These are phyloP conservation scores for Pygocentrus nattereri DNA, from an alignment of 2,797 vertebrate genomes.

Conservation along the genomic window DNA sequence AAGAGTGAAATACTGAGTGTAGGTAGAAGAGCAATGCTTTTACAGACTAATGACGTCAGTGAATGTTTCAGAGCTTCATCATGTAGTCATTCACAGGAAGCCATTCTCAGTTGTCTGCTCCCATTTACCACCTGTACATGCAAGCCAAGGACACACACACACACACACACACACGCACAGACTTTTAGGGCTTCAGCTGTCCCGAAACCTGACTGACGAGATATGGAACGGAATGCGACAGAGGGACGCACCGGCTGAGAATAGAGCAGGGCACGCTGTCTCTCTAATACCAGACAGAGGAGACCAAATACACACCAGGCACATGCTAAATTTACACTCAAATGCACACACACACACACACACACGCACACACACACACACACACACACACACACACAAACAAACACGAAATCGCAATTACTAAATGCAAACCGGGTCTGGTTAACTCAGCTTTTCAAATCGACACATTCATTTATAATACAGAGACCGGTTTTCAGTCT, in stretches of 20 bases:
- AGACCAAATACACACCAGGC: constrained; percentile 36
- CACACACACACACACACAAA: constrained; percentile 46
- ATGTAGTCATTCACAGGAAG: constrained; percentile 62
- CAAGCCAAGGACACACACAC: constrained; percentile 49
- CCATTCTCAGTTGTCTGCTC: constrained; percentile 82
- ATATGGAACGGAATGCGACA: constrained; percentile 76
- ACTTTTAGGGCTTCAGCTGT: constrained; percentile 72
- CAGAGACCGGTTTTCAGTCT: no score
- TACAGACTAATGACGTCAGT: constrained; percentile 44
- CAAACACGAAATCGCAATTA: constrained; percentile 31
- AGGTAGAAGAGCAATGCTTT: constrained; percentile 28
- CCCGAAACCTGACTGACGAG: constrained; percentile 64
- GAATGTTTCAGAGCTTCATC: constrained; percentile 17
- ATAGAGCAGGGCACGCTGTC: constrained; percentile 64
- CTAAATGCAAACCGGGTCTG: background rate
- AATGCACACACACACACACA: constrained; percentile 47
- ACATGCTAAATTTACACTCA: constrained; percentile 13
- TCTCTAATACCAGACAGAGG: constrained; percentile 39
- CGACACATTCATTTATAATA: no score
- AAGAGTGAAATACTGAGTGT: background rate
- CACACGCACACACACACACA: constrained; percentile 41
- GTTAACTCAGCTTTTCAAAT: no score
- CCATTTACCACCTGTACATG: constrained; percentile 71
- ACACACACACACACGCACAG: constrained; percentile 49
- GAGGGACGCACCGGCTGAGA: constrained; percentile 68